These are phyloP conservation scores for Bedellia somnulentella DNA, from an alignment of 2,888 invertebrate genomes.

Conservation along the genomic window DNA sequence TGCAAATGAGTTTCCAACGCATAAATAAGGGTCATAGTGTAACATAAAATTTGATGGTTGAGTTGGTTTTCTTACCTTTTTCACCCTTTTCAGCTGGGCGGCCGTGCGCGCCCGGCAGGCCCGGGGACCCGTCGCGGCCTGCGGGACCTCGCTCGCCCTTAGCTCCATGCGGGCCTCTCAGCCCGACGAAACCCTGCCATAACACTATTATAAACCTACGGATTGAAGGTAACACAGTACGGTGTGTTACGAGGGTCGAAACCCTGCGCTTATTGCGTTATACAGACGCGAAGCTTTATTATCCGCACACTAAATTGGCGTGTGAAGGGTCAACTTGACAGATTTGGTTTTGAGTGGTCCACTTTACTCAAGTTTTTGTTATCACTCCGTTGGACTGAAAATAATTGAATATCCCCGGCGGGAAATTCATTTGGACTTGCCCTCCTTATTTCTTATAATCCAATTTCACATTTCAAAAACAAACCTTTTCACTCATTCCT, in stretches of 20 bases:
- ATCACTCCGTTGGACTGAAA: neutral
- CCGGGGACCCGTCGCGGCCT: slow-evolving; percentile 72
- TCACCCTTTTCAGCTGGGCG: slow-evolving; percentile 75
- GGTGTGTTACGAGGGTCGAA: slow-evolving; percentile 43
- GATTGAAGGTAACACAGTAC: slow-evolving; percentile 37
- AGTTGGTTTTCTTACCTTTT: slow-evolving; percentile 62
- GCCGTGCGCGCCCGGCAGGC: slow-evolving; percentile 55
- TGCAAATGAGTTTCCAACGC: slow-evolving; percentile 36
- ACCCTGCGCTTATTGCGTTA: slow-evolving; percentile 40
- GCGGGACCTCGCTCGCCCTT: slow-evolving; percentile 69
- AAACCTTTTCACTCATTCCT: no score
- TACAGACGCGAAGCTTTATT: slow-evolving; percentile 31
- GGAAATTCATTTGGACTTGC: no score
- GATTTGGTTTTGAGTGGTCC: slow-evolving; percentile 26
- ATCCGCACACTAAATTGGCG: slow-evolving; percentile 30
- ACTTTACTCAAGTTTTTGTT: slow-evolving; percentile 2
- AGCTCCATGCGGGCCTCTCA: slow-evolving; percentile 62
- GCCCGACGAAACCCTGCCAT: slow-evolving; percentile 43
- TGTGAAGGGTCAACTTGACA: slow-evolving; percentile 14
- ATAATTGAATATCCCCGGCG: no score
- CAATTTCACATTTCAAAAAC: no score
- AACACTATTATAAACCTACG: slow-evolving; percentile 37
- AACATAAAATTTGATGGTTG: slow-evolving; percentile 58
- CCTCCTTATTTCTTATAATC: no score
- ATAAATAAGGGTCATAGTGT: slow-evolving; percentile 52